These are phyloP conservation scores for Linnaemya tessellans DNA, from an alignment of 2,888 invertebrate genomes.

Conservation along the genomic window DNA sequence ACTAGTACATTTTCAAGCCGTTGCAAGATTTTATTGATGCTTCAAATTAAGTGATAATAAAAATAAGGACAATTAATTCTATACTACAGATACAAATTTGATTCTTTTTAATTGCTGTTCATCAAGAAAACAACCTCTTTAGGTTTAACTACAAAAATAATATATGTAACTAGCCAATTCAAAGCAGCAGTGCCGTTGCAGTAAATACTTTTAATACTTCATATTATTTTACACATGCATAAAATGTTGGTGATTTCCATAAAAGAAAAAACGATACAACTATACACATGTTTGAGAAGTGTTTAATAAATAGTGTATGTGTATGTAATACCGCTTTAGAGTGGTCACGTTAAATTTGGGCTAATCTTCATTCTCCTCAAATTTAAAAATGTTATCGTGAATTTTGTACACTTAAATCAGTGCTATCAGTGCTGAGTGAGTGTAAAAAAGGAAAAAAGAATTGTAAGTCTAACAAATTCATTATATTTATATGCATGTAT, in stretches of 20 bases:
- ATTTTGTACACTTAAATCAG: too few species aligned
- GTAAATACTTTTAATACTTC: neutral
- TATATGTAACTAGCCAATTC: neutral
- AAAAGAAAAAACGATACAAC: neutral
- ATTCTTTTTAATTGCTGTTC: neutral
- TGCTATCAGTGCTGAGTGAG: too few species aligned
- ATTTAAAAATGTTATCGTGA: too few species aligned
- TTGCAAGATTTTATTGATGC: slow-evolving; percentile 60
- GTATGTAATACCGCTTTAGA: too few species aligned
- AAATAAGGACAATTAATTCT: slow-evolving; percentile 1
- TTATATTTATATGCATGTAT: too few species aligned
- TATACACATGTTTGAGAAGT: neutral
- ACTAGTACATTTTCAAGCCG: slow-evolving; percentile 70
- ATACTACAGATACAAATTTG: neutral
- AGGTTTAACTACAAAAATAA: neutral
- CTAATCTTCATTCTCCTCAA: too few species aligned
- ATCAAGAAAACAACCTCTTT: neutral
- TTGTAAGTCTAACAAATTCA: too few species aligned
- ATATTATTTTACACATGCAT: slow-evolving; percentile 1
- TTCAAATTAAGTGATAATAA: slow-evolving; percentile 42
- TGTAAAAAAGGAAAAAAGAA: too few species aligned
- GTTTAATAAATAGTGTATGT: too few species aligned
- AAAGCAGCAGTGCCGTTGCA: neutral
- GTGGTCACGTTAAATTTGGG: too few species aligned
- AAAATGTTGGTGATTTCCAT: neutral